These are phyloP conservation scores for Epizoanthus illoricatus DNA, from an alignment of 92 coral and sea anemone genomes.

Conservation along the genomic window DNA sequence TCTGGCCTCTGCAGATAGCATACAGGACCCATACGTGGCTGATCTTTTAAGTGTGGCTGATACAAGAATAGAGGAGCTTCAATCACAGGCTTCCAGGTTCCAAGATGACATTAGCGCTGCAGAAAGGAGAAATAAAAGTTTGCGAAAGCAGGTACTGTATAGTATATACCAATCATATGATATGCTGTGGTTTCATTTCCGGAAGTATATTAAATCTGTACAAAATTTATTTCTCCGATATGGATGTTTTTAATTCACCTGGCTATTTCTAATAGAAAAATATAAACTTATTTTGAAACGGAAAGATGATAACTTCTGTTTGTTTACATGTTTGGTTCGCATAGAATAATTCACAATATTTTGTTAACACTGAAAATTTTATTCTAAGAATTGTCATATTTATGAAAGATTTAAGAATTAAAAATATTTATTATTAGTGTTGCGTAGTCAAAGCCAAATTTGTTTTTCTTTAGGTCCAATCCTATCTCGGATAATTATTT, in stretches of 20 bases:
- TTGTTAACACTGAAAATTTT: neutral
- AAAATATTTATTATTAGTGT: too few species aligned
- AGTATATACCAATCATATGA: neutral
- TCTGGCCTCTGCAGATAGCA: slow-evolving; percentile 46
- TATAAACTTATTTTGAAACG: neutral
- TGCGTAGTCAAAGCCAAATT: too few species aligned
- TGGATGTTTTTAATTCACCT: neutral
- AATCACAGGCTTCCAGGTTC: slow-evolving; percentile 62
- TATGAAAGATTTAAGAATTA: neutral
- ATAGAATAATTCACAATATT: neutral
- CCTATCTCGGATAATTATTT: neutral
- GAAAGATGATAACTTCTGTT: neutral
- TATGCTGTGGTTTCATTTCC: neutral
- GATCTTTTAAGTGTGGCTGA: slow-evolving; percentile 97
- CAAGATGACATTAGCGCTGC: slow-evolving; percentile 84
- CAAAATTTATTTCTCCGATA: neutral
- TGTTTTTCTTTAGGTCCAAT: slow-evolving; percentile 1
- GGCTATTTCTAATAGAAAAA: neutral
- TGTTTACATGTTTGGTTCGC: neutral
- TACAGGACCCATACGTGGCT: slow-evolving; percentile 94
- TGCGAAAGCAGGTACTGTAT: slow-evolving; percentile 87
- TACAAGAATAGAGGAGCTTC: slow-evolving; percentile 88
- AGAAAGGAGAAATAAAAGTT: slow-evolving; percentile 89
- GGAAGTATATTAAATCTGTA: neutral
- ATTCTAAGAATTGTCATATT: neutral